Evolutionary conservation across 2,113 vertebrate genomes (phyloP).

Genomic region (Perca schrenkii): DNA sequence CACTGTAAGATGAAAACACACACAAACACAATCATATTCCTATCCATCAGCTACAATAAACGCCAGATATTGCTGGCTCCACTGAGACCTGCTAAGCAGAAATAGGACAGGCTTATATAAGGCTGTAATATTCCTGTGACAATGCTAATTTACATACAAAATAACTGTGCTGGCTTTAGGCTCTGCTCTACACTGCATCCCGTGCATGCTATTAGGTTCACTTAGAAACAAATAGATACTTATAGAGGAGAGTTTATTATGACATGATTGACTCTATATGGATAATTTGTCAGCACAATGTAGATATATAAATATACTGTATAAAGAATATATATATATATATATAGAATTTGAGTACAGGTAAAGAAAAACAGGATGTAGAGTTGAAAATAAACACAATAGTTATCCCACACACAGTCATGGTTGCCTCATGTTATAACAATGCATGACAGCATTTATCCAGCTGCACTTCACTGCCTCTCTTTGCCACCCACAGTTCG

Average conservation of each 20-base stretch:
- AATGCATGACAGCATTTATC: background rate
- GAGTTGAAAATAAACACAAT: background rate
- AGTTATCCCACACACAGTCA: no score
- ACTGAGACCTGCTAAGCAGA: slow-evolving; percentile 22
- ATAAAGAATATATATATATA: no score
- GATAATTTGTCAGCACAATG: no score
- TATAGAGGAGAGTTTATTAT: background rate
- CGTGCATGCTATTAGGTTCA: background rate
- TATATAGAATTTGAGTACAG: background rate
- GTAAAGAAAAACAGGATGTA: background rate
- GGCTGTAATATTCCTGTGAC: slow-evolving; percentile 38
- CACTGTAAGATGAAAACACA: background rate
- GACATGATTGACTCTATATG: background rate
- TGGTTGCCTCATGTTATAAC: background rate
- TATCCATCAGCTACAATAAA: slow-evolving; percentile 25
- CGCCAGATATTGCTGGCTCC: slow-evolving; percentile 14
- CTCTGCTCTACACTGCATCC: slow-evolving; percentile 3
- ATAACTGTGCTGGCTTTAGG: slow-evolving; percentile 2
- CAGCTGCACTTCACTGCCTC: background rate
- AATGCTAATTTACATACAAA: slow-evolving; percentile 48
- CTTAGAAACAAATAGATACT: background rate
- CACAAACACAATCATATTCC: background rate
- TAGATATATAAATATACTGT: no score
- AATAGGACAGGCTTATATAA: slow-evolving; percentile 59
- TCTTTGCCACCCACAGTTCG: slow-evolving; percentile 83